A percentile compares a stretch with the other conserved stretches of the same genome.
These are phyloP conservation scores for Trissolcus brochymenae DNA, from an alignment of 2,888 invertebrate genomes.

Conservation along the genomic window DNA sequence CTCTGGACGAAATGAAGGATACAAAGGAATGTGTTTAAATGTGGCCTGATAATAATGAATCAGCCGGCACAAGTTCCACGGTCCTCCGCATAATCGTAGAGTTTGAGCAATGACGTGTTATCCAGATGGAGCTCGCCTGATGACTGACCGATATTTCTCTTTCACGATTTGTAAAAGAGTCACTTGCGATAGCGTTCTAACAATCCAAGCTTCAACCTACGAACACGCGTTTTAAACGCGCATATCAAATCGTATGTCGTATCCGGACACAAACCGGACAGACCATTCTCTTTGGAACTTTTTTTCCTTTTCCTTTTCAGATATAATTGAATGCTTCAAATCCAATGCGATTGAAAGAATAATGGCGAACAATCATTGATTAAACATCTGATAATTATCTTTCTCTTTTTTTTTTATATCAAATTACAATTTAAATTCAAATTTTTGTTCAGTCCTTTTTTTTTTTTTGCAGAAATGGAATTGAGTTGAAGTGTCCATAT, in stretches of 20 bases:
- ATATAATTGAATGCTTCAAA: too few species aligned
- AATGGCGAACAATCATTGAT: too few species aligned
- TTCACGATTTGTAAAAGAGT: slow-evolving; percentile 52
- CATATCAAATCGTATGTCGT: background rate
- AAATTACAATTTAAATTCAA: too few species aligned
- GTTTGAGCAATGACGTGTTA: slow-evolving; percentile 25
- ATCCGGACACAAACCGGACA: too few species aligned
- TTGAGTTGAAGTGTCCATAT: too few species aligned
- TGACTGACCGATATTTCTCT: slow-evolving; percentile 53
- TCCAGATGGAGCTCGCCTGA: slow-evolving; percentile 41
- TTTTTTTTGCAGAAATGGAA: too few species aligned
- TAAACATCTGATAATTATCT: too few species aligned
- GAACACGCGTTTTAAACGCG: slow-evolving; percentile 18
- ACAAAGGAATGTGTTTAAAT: slow-evolving; percentile 8
- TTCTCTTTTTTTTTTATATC: too few species aligned
- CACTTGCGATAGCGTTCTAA: slow-evolving; percentile 45
- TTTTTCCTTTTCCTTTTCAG: background rate
- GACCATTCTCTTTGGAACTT: background rate
- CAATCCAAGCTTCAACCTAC: slow-evolving; percentile 32
- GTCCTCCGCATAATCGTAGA: slow-evolving; percentile 32
- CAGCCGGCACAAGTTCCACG: slow-evolving; percentile 17
- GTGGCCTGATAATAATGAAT: slow-evolving; percentile 7
- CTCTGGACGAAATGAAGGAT: background rate
- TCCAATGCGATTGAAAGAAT: background rate
- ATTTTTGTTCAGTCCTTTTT: too few species aligned